Conservation (phyloP, 2,797 vertebrate genomes). For the Fringilla coelebs region DNA sequence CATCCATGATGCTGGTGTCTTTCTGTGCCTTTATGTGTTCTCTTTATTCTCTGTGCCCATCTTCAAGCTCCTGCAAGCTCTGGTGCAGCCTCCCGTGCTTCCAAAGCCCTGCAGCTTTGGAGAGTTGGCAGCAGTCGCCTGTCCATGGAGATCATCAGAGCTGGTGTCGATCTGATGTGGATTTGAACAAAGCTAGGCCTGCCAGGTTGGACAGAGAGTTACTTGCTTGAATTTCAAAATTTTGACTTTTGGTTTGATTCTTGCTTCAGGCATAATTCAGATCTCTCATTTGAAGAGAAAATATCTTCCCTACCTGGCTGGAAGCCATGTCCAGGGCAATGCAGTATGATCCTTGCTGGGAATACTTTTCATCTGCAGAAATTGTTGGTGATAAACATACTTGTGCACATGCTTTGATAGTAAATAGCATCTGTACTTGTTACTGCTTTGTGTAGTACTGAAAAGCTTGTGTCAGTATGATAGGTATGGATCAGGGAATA, state of each 20-base stretch:
- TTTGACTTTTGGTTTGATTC: slow-evolving; percentile 9
- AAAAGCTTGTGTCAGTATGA: neutral
- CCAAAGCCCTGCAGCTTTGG: neutral
- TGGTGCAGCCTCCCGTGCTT: neutral
- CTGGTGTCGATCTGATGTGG: neutral
- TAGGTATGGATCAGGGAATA: neutral
- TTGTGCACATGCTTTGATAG: neutral
- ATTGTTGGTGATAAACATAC: neutral
- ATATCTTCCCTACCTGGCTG: neutral
- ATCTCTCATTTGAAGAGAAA: neutral
- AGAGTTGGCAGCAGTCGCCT: accelerated
- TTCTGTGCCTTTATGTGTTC: neutral
- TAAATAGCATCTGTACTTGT: neutral
- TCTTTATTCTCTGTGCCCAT: neutral
- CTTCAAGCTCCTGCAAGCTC: neutral
- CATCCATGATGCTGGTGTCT: neutral
- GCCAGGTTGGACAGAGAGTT: slow-evolving; percentile 1
- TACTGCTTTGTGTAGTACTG: neutral
- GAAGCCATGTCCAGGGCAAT: neutral
- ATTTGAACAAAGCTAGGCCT: neutral
- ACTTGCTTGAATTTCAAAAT: slow-evolving; percentile 18
- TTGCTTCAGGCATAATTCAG: slow-evolving; percentile 7
- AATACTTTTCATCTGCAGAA: slow-evolving; percentile 14
- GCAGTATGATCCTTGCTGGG: neutral
- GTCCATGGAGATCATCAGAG: neutral